These are phyloP conservation scores for Catonia carolina DNA, from an alignment of 2,888 invertebrate genomes.

Conservation along the genomic window DNA sequence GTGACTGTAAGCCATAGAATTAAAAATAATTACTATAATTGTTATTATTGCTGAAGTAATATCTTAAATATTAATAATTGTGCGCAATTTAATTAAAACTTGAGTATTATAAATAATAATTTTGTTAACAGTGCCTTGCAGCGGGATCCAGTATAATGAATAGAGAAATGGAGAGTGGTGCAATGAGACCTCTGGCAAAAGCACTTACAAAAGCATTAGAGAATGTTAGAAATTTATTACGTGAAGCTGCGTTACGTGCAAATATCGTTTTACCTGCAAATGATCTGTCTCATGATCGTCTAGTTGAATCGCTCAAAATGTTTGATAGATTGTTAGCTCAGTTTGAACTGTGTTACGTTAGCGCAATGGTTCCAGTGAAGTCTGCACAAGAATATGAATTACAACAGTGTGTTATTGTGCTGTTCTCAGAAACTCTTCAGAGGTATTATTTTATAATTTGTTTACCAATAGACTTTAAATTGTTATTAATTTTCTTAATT, in stretches of 20 bases:
- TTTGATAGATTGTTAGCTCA: constrained; percentile 94
- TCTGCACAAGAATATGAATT: constrained; percentile 93
- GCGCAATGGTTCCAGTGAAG: constrained; percentile 99
- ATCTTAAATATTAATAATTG: too few relatives aligned
- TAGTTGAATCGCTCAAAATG: constrained; percentile 51
- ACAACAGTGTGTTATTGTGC: constrained; percentile 91
- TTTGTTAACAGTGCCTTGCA: constrained; percentile 73
- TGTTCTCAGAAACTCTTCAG: constrained; percentile 93
- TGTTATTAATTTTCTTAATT: not conserved
- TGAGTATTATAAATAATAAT: too few relatives aligned
- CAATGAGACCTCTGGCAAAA: constrained; percentile 93
- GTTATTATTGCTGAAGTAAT: too few relatives aligned
- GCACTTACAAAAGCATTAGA: constrained; percentile 95
- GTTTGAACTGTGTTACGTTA: constrained; percentile 96
- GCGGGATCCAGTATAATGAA: constrained; percentile 99
- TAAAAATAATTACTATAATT: too few relatives aligned
- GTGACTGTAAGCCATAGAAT: too few relatives aligned
- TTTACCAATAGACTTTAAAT: too few relatives aligned
- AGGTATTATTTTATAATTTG: constrained; percentile 40
- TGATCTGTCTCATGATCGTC: constrained; percentile 37
- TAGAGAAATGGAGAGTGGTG: constrained; percentile 89
- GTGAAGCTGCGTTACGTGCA: constrained; percentile 75
- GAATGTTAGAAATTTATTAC: constrained; percentile 78
- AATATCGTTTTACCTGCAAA: constrained; percentile 28
- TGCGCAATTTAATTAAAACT: too few relatives aligned